phyloP scores from a whole-genome alignment of 2,797 vertebrate genomes.

The Sebastes itinus region DNA sequence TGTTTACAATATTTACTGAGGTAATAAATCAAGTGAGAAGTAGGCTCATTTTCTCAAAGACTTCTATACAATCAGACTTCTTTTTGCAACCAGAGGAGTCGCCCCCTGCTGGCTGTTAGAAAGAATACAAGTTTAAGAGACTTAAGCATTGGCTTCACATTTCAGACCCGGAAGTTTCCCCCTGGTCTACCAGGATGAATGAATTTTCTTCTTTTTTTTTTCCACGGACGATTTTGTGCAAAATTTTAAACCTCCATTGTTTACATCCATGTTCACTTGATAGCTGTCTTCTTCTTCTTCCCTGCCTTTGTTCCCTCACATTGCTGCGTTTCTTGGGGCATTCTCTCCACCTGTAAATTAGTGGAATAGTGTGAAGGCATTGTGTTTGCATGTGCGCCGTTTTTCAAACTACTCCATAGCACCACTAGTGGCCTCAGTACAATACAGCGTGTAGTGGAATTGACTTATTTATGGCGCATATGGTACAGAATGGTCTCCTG shows the following conservation, averaged over 20 bases:
- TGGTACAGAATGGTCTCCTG: neutral
- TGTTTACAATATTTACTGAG: no score
- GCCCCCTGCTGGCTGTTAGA: no score
- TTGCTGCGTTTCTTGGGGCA: neutral
- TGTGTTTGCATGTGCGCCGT: neutral
- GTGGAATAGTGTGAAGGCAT: neutral
- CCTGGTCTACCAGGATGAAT: neutral
- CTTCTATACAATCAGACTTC: no score
- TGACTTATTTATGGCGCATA: neutral
- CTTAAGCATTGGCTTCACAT: no score
- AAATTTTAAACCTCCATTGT: neutral
- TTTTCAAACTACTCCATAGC: neutral
- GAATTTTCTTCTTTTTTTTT: neutral
- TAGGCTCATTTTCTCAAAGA: no score
- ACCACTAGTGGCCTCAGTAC: neutral
- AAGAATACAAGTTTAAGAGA: rapidly evolving
- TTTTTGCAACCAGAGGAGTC: no score
- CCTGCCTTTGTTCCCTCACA: neutral
- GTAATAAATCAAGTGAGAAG: no score
- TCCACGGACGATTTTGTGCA: rapidly evolving
- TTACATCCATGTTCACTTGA: neutral
- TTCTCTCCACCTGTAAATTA: neutral
- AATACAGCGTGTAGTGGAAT: neutral
- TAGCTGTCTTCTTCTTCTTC: neutral
- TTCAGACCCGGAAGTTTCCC: no score